Evolutionary conservation across 2,888 invertebrate genomes (phyloP).

Genomic region (Hemistola chrysoprasaria): DNA sequence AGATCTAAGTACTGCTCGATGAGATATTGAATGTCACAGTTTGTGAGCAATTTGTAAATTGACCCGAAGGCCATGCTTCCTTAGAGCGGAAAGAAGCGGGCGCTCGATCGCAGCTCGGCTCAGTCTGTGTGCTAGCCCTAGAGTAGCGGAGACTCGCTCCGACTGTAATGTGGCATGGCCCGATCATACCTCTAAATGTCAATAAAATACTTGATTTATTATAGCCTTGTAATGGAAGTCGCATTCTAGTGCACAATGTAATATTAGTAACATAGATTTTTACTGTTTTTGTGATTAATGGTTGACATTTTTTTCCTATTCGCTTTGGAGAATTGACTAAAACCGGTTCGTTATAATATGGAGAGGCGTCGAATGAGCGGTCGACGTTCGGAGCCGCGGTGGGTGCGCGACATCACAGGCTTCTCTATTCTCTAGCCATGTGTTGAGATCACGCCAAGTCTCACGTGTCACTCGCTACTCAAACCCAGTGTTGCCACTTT

Average conservation of each 20-base stretch:
- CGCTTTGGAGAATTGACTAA: constrained; percentile 29
- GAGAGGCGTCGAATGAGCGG: constrained; percentile 14
- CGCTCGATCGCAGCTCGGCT: no score
- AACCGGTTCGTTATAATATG: constrained; percentile 10
- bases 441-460: no score
- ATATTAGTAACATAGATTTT: constrained; percentile 48
- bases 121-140: background rate
- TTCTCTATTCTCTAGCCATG: no score
- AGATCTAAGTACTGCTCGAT: constrained; percentile 61
- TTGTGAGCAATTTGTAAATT: constrained; percentile 58
- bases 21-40: constrained; percentile 55
- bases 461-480: no score
- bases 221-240: constrained; percentile 43
- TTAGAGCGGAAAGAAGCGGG: constrained; percentile 44
- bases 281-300: constrained; percentile 47
- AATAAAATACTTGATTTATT: constrained; percentile 48
- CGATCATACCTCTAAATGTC: constrained; percentile 51
- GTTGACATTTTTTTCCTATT: constrained; percentile 38
- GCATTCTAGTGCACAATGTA: constrained; percentile 54
- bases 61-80: constrained; percentile 58
- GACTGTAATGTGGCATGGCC: constrained; percentile 64
- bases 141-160: constrained; percentile 11
- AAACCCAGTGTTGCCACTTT: no score
- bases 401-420: no score
- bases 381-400: constrained; percentile 6